Conservation (phyloP, 2,888 invertebrate species). For the Chrysomela aeneicollis region DNA sequence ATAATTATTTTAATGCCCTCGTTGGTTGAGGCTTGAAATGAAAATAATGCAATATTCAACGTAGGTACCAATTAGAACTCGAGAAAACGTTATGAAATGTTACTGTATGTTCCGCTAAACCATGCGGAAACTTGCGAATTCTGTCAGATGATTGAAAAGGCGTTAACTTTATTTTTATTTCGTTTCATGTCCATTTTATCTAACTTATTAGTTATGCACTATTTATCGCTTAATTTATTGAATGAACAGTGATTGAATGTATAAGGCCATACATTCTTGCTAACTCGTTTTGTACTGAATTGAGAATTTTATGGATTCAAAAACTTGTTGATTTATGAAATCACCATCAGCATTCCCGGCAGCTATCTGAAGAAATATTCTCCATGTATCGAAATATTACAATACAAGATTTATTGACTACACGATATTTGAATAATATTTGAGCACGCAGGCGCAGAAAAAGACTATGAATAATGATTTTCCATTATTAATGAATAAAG, state of each 20-base stretch:
- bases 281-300: background rate
- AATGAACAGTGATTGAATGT: slow-evolving; percentile 15
- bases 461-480: too few species aligned
- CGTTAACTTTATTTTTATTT: slow-evolving; percentile 24
- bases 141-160: slow-evolving; percentile 13
- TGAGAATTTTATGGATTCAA: background rate
- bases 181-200: slow-evolving; percentile 19
- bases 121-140: slow-evolving; percentile 19
- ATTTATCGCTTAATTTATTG: slow-evolving; percentile 30
- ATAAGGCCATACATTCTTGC: slow-evolving; percentile 1
- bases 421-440: too few species aligned
- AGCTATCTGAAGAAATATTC: background rate
- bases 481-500: too few species aligned
- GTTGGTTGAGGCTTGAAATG: too few species aligned
- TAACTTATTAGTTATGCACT: slow-evolving; percentile 33
- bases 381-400: background rate
- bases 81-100: background rate
- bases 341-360: background rate
- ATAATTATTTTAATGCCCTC: too few species aligned
- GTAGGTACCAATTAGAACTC: background rate
- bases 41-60: background rate
- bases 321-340: background rate
- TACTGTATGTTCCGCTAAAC: background rate
- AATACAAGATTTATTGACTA: background rate
- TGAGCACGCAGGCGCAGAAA: too few species aligned